phyloP scores from a whole-genome alignment of 1,140 invertebrate species.

The Sminthurides bifidus region DNA sequence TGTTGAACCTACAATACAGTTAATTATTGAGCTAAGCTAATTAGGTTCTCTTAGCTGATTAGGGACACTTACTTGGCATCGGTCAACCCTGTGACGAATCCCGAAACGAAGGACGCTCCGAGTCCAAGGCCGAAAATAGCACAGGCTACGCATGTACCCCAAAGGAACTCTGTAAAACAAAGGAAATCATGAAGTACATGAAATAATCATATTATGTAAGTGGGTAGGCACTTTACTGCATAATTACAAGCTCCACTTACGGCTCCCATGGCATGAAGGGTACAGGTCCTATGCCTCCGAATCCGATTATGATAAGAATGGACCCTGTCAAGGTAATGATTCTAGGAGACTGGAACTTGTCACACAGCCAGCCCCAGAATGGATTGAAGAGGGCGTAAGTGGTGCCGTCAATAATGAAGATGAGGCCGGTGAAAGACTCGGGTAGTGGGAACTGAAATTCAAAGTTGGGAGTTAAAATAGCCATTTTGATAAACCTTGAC shows the following conservation, averaged over 20 bases:
- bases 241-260: too few relatives aligned
- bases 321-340: slow-evolving; percentile 53
- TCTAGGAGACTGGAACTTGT: slow-evolving; percentile 50
- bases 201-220: too few relatives aligned
- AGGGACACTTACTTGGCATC: slow-evolving; percentile 52
- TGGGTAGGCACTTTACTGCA: too few relatives aligned
- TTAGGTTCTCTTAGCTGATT: too few relatives aligned
- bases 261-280: slow-evolving; percentile 52
- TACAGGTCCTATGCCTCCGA: slow-evolving; percentile 59
- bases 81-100: slow-evolving; percentile 63
- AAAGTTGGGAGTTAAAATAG: not conserved
- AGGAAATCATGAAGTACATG: too few relatives aligned
- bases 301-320: slow-evolving; percentile 50
- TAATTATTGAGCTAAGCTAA: too few relatives aligned
- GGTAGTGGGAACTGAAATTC: slow-evolving; percentile 47
- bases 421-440: slow-evolving; percentile 61
- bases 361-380: slow-evolving; percentile 66
- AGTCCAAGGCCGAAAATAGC: slow-evolving; percentile 65
- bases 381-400: slow-evolving; percentile 70
- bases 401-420: slow-evolving; percentile 80
- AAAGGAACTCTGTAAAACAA: slow-evolving; percentile 47
- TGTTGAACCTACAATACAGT: too few relatives aligned
- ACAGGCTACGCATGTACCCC: slow-evolving; percentile 53
- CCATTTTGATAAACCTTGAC: not conserved
- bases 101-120: slow-evolving; percentile 63